Evolutionary conservation across 2,797 vertebrate genomes (phyloP).

Genomic region (Acanthiza pusilla): DNA sequence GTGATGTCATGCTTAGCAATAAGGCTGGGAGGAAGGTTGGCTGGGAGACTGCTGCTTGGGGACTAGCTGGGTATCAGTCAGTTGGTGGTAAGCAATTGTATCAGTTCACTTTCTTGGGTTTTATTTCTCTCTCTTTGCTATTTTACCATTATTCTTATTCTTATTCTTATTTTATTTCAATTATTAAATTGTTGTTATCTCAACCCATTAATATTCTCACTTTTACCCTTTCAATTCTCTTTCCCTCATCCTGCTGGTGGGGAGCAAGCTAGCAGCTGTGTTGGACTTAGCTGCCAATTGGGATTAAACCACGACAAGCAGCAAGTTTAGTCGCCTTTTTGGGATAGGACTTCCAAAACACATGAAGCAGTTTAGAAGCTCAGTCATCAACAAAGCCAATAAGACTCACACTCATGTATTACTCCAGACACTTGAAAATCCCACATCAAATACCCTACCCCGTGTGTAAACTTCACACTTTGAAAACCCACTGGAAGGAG

Average conservation of each 20-base stretch:
- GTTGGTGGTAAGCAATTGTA: background rate
- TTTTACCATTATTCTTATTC: background rate
- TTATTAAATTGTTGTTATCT: background rate
- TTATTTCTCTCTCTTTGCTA: background rate
- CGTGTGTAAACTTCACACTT: slow-evolving; percentile 24
- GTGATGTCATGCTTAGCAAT: background rate
- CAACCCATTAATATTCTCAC: background rate
- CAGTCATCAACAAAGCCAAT: background rate
- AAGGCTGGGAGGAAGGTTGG: background rate
- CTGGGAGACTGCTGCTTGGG: background rate
- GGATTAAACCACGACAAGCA: background rate
- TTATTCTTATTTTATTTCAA: background rate
- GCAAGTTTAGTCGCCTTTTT: background rate
- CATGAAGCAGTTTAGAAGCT: background rate
- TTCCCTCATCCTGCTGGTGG: background rate
- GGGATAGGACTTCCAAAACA: background rate
- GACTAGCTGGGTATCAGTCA: background rate
- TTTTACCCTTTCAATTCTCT: background rate
- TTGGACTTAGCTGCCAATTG: background rate
- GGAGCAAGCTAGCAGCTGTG: background rate
- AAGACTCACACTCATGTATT: background rate
- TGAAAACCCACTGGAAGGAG: background rate
- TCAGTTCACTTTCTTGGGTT: background rate
- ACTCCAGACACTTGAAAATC: slow-evolving; percentile 10
- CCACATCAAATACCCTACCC: slow-evolving; percentile 16